Percentiles rank a stretch among this genome's conserved stretches.
These are phyloP conservation scores for Heteropelma amictum DNA, from an alignment of 2,888 invertebrate species.

Conservation along the genomic window DNA sequence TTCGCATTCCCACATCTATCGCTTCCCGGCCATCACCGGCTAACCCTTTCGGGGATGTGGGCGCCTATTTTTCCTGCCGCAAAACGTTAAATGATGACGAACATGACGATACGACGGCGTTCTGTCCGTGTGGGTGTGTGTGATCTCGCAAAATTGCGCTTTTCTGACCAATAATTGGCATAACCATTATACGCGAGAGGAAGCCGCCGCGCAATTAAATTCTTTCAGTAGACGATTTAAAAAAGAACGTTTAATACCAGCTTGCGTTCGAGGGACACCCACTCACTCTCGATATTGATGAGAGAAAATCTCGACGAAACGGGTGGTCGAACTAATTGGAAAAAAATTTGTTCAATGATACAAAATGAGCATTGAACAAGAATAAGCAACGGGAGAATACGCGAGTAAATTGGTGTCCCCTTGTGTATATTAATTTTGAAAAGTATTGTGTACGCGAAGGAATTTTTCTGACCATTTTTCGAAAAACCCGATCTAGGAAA, in stretches of 20 bases:
- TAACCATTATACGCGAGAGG: slow-evolving; percentile 17
- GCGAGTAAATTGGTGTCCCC: neutral
- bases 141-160: neutral
- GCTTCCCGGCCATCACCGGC: neutral
- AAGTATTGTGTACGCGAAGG: too few relatives aligned
- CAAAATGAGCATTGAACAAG: neutral
- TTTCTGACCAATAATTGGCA: slow-evolving; percentile 26
- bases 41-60: slow-evolving; percentile 21
- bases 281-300: neutral
- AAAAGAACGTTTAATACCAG: neutral
- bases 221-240: slow-evolving; percentile 5
- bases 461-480: too few relatives aligned
- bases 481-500: too few relatives aligned
- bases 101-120: neutral
- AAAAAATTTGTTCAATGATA: slow-evolving; percentile 3
- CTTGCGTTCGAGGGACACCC: slow-evolving; percentile 1
- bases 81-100: slow-evolving; percentile 41
- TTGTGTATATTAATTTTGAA: too few relatives aligned
- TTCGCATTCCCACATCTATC: neutral
- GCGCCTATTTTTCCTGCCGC: slow-evolving; percentile 36
- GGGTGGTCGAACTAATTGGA: slow-evolving; percentile 1
- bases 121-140: neutral
- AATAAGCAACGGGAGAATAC: neutral
- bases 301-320: slow-evolving; percentile 1
- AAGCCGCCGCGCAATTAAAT: slow-evolving; percentile 23